Conservation (phyloP, 2,113 vertebrate species). For the Dasypus novemcinctus region DNA sequence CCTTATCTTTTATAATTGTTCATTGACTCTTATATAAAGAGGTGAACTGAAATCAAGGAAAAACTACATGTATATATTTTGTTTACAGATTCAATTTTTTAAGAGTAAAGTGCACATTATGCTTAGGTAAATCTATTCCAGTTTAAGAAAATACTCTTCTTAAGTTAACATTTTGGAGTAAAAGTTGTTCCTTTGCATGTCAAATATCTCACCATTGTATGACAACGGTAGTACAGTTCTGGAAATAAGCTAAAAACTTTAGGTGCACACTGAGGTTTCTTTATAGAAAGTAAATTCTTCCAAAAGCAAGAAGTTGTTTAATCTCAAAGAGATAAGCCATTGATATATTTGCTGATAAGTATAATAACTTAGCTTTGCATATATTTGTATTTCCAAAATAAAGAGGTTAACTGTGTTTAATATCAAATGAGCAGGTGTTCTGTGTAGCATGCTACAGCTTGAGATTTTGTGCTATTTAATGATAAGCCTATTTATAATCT, state of each 20-base stretch:
- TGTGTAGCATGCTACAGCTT: neutral
- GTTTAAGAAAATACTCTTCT: neutral
- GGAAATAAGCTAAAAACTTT: neutral
- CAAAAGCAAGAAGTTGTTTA: neutral
- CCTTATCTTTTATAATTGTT: neutral
- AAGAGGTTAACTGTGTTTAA: neutral
- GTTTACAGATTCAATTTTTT: neutral
- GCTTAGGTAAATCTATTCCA: neutral
- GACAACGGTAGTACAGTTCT: neutral
- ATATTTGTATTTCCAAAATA: neutral
- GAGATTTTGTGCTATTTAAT: neutral
- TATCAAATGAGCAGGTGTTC: neutral
- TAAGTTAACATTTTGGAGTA: neutral
- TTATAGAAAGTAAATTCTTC: neutral
- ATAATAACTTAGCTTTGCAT: neutral
- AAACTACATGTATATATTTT: neutral
- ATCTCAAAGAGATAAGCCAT: neutral
- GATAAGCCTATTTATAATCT: neutral
- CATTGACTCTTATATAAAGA: neutral
- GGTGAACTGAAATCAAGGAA: neutral
- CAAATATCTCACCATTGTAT: neutral
- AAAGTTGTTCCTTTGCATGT: neutral
- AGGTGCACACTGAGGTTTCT: neutral
- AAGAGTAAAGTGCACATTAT: neutral
- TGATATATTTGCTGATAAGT: neutral